These are phyloP conservation scores for Rhinolophus ferrumequinum DNA, from an alignment of 2,113 vertebrate species.

Conservation along the genomic window DNA sequence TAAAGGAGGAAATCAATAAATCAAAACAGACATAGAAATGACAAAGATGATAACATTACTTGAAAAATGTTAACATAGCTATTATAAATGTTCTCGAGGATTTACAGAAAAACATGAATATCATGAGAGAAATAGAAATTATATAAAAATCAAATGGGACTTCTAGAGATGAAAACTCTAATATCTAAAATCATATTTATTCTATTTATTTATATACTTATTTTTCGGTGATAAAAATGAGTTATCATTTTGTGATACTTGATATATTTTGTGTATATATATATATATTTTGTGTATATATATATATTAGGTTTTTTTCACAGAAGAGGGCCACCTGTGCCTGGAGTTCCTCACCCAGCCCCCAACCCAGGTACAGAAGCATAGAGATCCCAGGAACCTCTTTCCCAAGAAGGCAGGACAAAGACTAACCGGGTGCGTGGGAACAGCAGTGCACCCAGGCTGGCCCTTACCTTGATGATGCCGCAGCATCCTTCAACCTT, in stretches of 20 bases:
- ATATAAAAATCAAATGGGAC: neutral
- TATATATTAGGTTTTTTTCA: neutral
- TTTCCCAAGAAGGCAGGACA: neutral
- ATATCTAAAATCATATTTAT: neutral
- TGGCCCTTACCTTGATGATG: constrained; percentile 86
- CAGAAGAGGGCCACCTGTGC: neutral
- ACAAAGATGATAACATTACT: neutral
- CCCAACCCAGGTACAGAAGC: neutral
- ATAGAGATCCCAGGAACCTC: too few relatives aligned
- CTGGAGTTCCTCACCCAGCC: neutral
- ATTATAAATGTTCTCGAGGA: neutral
- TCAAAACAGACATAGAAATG: neutral
- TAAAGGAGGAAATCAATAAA: neutral
- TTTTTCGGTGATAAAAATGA: neutral
- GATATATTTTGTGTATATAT: neutral
- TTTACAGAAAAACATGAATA: neutral
- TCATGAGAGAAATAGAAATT: neutral
- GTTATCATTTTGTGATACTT: neutral
- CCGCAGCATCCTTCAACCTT: constrained; percentile 96
- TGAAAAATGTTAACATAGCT: neutral
- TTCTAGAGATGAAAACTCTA: neutral
- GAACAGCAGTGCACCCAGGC: too few relatives aligned
- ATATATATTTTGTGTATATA: too few relatives aligned
- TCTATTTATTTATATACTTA: neutral
- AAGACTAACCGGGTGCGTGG: too few relatives aligned